phyloP scores from a whole-genome alignment of 2,113 vertebrate genomes.

The Catharus fuscescens region DNA sequence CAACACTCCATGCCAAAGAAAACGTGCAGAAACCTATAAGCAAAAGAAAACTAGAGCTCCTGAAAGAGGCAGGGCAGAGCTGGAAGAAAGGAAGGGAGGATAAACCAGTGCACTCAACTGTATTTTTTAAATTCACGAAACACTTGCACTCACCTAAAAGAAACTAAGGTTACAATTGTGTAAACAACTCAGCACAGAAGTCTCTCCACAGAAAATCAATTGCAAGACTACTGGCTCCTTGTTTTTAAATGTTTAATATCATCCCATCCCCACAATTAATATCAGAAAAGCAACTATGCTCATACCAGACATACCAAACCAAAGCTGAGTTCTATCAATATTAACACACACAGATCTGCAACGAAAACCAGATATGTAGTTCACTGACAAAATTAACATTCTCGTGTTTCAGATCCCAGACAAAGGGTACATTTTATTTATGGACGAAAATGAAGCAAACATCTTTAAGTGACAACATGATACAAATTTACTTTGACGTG shows the following conservation, averaged over 20 bases:
- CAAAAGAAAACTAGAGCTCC: background rate
- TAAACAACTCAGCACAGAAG: background rate
- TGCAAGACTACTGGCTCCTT: slow-evolving; percentile 45
- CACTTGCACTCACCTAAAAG: background rate
- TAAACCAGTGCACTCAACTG: background rate
- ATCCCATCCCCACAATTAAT: slow-evolving; percentile 22
- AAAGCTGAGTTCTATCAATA: background rate
- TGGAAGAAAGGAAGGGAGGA: background rate
- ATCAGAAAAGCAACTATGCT: slow-evolving; percentile 1
- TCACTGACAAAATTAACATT: slow-evolving; percentile 30
- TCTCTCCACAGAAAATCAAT: slow-evolving; percentile 50
- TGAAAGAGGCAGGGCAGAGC: background rate
- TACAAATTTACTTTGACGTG: slow-evolving; percentile 3
- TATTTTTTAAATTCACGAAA: background rate
- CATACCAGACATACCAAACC: slow-evolving; percentile 37
- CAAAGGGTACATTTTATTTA: slow-evolving; percentile 16
- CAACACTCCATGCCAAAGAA: background rate
- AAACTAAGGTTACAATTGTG: background rate
- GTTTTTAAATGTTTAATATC: slow-evolving; percentile 60
- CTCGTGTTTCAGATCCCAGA: background rate
- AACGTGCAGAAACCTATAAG: background rate
- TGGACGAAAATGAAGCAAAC: slow-evolving; percentile 10
- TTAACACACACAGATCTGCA: background rate
- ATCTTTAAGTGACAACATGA: slow-evolving; percentile 4
- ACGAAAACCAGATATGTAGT: background rate